Evolutionary conservation across 2,113 vertebrate species (phyloP), one percentile per base, ranked within the genome.

Genomic region (Amazona vittata): DNA sequence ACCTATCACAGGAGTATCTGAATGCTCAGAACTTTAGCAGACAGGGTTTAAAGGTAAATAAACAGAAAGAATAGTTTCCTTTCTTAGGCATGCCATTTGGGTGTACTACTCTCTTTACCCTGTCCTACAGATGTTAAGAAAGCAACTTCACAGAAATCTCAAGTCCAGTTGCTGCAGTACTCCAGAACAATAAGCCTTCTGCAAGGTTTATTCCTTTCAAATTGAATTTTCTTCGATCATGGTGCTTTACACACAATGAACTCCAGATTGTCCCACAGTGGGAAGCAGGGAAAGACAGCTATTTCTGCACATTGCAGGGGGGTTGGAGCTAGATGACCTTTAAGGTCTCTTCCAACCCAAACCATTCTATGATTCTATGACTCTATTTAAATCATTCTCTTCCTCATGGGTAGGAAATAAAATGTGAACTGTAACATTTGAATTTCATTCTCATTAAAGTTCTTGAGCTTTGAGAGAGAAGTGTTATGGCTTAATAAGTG

Each of bases 1-100:
- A 86, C 31, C 57, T 86, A 71, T 91, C 68, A 71, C 26, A 52
- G 60, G 59, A 60, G 79, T 88, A 92, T 94, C 74, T 78, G 83
- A 90, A 73, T 60, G 33, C 49, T 95, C 88, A 94, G 39, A 92
- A 89, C 53, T 83, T 88, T 88, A 91, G 68, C 89, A 93, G 85
- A 69, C 60, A 67, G 43, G 15, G 50, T 91, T 49, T 65, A 70
- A 96, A 74, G 70, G 55, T 71, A 96, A 91, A 91, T 53, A 91
- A 96, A 89, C 65, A 89, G 43, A 91, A 87, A 79, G 41, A 28
- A 65, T 87, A 43, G 74, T 86, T 91, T 96, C 84, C 67, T 88
- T 67, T 79, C 67, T 86, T 68, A 88, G 86, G 82, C 77, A 80
- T 89, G 88, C 57, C n/a, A 44, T 86, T 91, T 94, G 91, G 77